Evolutionary conservation across 2,113 vertebrate genomes (phyloP).

Genomic region (Apodemus sylvaticus): DNA sequence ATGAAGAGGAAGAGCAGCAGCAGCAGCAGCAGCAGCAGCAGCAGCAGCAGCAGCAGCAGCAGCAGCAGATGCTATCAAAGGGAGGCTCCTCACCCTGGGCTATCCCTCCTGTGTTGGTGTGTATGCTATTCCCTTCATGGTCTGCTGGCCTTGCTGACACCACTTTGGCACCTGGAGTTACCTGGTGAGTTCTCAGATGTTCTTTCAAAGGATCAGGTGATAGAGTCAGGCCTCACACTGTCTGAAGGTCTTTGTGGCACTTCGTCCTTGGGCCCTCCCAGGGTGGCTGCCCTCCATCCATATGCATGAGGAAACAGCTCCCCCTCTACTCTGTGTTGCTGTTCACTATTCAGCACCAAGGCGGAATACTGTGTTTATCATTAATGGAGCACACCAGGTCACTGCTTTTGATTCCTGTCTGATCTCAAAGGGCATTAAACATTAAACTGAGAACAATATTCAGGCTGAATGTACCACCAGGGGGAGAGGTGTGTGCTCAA

Average conservation of each 20-base stretch:
- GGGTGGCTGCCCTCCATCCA: not conserved
- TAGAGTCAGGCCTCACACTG: not conserved
- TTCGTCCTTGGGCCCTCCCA: not conserved
- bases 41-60: not conserved
- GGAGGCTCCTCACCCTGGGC: accelerated
- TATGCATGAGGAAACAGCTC: not conserved
- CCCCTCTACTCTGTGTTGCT: not conserved
- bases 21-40: no score
- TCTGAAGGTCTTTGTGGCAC: not conserved
- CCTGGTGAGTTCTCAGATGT: no score
- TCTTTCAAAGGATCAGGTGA: not conserved
- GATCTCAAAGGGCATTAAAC: conserved; percentile 55
- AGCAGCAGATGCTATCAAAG: no score
- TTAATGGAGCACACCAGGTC: not conserved
- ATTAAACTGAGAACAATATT: conserved; percentile 40
- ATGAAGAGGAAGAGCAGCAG: not conserved
- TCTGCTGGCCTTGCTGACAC: not conserved
- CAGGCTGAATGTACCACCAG: not conserved
- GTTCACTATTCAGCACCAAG: conserved; percentile 49
- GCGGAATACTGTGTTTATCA: not conserved
- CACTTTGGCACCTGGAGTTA: not conserved
- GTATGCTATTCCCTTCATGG: not conserved
- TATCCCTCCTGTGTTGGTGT: accelerated
- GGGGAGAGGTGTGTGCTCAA: not conserved
- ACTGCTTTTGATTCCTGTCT: conserved; percentile 50